A percentile compares a stretch with the other conserved stretches of the same genome.
These are phyloP conservation scores for Monarcha castaneiventris DNA, from an alignment of 2,113 vertebrate genomes.

Conservation along the genomic window DNA sequence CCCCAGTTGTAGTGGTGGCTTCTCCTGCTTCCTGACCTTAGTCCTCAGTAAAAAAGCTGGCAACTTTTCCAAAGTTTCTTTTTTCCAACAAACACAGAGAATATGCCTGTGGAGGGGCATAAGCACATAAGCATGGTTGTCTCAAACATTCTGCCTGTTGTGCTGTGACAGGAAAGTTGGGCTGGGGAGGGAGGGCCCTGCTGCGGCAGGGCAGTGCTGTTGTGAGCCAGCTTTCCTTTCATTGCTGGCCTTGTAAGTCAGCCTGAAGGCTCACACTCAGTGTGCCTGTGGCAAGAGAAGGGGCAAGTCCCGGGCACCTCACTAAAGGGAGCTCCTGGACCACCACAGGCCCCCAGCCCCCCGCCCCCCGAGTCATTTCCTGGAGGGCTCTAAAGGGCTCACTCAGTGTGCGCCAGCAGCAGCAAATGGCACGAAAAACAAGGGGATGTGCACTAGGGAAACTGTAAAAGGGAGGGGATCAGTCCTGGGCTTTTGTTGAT, in stretches of 20 bases:
- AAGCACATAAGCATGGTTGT: neutral
- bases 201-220: neutral
- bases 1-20: neutral
- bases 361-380: neutral
- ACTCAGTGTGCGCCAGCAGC: accelerated
- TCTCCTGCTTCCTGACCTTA: neutral
- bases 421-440: accelerated
- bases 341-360: neutral
- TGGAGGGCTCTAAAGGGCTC: neutral
- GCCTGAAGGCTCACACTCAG: neutral
- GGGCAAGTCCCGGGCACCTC: no score
- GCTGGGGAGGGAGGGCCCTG: neutral
- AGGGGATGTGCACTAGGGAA: neutral
- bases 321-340: neutral
- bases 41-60: neutral
- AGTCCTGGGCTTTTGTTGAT: neutral
- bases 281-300: neutral
- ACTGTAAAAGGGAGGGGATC: neutral
- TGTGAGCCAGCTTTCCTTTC: neutral
- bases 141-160: neutral
- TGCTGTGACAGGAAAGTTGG: neutral
- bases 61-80: neutral
- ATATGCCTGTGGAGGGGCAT: neutral
- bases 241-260: neutral
- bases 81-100: neutral